A percentile compares a stretch with the other conserved stretches of the same genome.
These are phyloP conservation scores for Mobula birostris DNA, from an alignment of 2,113 vertebrate species.

Conservation along the genomic window DNA sequence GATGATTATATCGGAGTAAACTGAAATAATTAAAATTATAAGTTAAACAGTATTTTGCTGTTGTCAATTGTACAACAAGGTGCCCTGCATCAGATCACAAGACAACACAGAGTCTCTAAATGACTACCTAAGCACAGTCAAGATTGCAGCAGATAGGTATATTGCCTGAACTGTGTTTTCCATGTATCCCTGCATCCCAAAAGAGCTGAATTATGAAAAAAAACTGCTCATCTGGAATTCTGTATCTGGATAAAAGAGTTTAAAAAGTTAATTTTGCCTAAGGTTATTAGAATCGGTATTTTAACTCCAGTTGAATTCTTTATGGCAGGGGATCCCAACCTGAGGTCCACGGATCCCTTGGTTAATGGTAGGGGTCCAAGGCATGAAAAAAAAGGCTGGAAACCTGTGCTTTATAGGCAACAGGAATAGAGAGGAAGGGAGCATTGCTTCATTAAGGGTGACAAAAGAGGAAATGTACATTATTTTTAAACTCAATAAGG, in stretches of 20 bases:
- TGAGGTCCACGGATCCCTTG: too few relatives aligned
- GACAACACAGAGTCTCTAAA: too few relatives aligned
- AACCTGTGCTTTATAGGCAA: too few relatives aligned
- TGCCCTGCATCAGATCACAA: too few relatives aligned
- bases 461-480: background rate
- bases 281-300: background rate
- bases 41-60: background rate
- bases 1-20: too few relatives aligned
- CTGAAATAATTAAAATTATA: background rate
- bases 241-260: background rate
- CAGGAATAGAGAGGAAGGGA: background rate
- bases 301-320: background rate
- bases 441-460: background rate
- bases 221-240: background rate
- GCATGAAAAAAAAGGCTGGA: too few relatives aligned
- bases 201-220: background rate
- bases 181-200: background rate
- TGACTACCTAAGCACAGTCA: too few relatives aligned
- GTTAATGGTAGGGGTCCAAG: background rate
- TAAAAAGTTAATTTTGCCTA: background rate
- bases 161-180: too few relatives aligned
- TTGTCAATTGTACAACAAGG: background rate
- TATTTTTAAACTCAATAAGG: background rate
- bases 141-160: too few relatives aligned
- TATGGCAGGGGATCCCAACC: too few relatives aligned